phyloP scores from a whole-genome alignment of 1,140 invertebrate species.

The Aphidius gifuensis region DNA sequence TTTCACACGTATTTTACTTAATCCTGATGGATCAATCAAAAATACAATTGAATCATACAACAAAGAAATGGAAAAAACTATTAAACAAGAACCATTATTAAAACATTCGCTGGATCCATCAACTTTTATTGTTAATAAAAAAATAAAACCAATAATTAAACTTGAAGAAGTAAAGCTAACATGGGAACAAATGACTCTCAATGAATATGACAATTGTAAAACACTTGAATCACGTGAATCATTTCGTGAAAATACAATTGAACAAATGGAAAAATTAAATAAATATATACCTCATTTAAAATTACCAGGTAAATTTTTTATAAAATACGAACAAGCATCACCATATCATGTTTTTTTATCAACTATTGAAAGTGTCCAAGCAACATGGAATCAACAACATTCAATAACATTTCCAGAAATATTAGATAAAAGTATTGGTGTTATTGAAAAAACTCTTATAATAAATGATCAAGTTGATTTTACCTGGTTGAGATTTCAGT shows the following conservation, averaged over 20 bases:
- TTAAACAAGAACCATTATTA: no score
- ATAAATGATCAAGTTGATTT: slow-evolving; percentile 92
- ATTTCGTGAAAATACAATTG: slow-evolving; percentile 35
- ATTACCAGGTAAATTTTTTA: slow-evolving; percentile 58
- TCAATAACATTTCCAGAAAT: slow-evolving; percentile 75
- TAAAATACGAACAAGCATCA: slow-evolving; percentile 65
- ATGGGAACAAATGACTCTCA: no score
- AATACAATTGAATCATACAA: no score
- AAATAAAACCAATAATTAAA: no score
- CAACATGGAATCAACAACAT: slow-evolving; percentile 64
- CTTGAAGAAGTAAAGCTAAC: no score
- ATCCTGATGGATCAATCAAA: no score
- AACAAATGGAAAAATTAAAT: slow-evolving; percentile 33
- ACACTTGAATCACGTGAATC: slow-evolving; percentile 27
- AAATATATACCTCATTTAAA: slow-evolving; percentile 32
- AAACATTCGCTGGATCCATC: no score
- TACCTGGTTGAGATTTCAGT: slow-evolving; percentile 80
- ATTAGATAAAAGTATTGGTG: slow-evolving; percentile 71
- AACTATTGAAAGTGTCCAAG: slow-evolving; percentile 61
- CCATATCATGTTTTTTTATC: slow-evolving; percentile 82
- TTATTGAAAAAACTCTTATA: slow-evolving; percentile 71
- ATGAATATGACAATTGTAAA: slow-evolving; percentile 22
- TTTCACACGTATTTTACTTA: no score
- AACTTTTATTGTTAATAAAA: no score
- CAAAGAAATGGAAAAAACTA: no score